A percentile compares a stretch with the other conserved stretches of the same genome.
These are phyloP conservation scores for Germaria angustata DNA, from an alignment of 2,888 invertebrate species.

Conservation along the genomic window DNA sequence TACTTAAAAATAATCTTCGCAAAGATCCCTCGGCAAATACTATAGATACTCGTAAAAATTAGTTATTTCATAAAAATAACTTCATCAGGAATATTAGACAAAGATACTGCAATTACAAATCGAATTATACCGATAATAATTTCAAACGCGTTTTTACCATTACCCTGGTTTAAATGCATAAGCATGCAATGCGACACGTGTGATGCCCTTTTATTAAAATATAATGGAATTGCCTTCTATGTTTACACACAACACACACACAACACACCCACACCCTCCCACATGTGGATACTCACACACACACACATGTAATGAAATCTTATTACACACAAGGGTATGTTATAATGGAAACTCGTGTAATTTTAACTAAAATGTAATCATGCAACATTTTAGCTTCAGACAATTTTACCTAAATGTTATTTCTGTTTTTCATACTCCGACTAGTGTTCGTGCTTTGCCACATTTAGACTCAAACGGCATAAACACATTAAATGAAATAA, in stretches of 20 bases:
- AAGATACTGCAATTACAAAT: background rate
- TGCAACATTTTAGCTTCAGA: slow-evolving; percentile 12
- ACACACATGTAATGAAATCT: background rate
- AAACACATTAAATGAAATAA: background rate
- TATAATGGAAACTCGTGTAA: slow-evolving; percentile 2
- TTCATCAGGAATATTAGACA: background rate
- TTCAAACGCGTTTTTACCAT: background rate
- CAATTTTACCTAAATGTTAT: slow-evolving; percentile 9
- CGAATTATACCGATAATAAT: background rate
- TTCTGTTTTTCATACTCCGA: background rate
- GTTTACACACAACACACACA: too few relatives aligned
- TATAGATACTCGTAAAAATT: too few relatives aligned
- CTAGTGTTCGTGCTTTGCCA: background rate
- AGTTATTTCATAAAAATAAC: background rate
- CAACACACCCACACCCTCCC: too few relatives aligned
- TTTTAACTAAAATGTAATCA: slow-evolving; percentile 38
- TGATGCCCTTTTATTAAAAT: background rate
- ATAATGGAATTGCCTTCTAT: background rate
- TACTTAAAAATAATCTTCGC: too few relatives aligned
- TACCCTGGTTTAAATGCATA: background rate
- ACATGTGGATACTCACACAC: too few relatives aligned
- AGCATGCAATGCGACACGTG: background rate
- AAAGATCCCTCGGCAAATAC: too few relatives aligned
- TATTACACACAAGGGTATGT: background rate
- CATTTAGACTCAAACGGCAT: background rate